Evolutionary conservation across 2,797 vertebrate genomes (phyloP).

Genomic region (Peromyscus aztecus): DNA sequence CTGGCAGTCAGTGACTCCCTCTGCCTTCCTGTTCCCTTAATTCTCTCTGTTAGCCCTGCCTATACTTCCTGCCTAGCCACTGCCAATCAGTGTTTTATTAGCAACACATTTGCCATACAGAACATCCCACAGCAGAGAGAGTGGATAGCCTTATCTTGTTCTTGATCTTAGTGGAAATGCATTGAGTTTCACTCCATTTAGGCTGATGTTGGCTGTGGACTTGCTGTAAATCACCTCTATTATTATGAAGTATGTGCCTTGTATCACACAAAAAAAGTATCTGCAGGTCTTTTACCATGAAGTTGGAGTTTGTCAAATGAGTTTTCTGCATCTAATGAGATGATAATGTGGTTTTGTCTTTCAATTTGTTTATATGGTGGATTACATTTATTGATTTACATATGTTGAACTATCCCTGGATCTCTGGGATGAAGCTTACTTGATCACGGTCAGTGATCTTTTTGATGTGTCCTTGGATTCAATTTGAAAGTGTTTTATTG

Average conservation of each 20-base stretch:
- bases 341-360: neutral
- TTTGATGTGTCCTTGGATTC: too few relatives aligned
- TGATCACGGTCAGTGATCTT: too few relatives aligned
- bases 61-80: too few relatives aligned
- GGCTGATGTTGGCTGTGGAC: neutral
- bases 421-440: neutral
- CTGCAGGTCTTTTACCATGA: neutral
- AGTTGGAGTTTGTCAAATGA: neutral
- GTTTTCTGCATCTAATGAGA: neutral
- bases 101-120: too few relatives aligned
- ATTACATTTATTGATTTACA: neutral
- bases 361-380: neutral
- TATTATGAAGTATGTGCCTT: neutral
- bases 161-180: neutral
- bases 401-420: neutral
- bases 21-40: too few relatives aligned
- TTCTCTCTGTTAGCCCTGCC: too few relatives aligned
- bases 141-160: neutral
- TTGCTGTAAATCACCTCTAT: neutral
- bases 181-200: neutral
- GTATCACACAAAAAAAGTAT: neutral
- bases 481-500: too few relatives aligned
- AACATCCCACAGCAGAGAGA: too few relatives aligned
- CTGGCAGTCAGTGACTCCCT: too few relatives aligned
- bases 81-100: too few relatives aligned